Conservation (phyloP, 92 coral and sea anemone species). For the Palythoa caribaeorum region DNA sequence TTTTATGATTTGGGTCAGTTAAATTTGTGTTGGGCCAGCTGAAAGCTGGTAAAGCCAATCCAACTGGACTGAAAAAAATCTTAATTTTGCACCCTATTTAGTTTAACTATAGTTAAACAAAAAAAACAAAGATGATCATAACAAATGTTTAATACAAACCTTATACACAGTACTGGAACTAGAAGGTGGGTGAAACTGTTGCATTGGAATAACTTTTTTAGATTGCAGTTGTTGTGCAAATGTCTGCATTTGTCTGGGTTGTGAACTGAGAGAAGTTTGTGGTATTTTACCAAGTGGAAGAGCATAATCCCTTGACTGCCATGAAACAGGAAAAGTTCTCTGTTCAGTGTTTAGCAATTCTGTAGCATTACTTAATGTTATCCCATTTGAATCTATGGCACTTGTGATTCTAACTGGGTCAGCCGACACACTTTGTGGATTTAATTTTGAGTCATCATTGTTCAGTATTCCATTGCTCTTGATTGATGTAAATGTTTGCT, state of each 20-base stretch:
- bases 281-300: slow-evolving; percentile 65
- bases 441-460: background rate
- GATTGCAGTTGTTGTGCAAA: background rate
- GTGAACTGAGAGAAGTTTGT: background rate
- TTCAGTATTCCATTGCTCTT: background rate
- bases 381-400: background rate
- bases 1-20: too few relatives aligned
- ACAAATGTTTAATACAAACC: slow-evolving; percentile 10
- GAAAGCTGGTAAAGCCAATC: too few relatives aligned
- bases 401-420: background rate
- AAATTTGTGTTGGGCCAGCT: too few relatives aligned
- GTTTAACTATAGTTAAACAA: background rate
- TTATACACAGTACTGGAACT: slow-evolving; percentile 14
- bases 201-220: background rate
- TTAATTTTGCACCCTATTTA: too few relatives aligned
- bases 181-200: background rate
- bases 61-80: too few relatives aligned
- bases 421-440: background rate
- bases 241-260: background rate
- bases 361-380: background rate
- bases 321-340: slow-evolving; percentile 57
- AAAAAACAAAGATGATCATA: background rate
- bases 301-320: slow-evolving; percentile 60
- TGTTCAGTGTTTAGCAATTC: background rate
- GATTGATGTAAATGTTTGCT: background rate